Conservation (phyloP, 2,888 invertebrate genomes). For the Neoitamus cyanurus region DNA sequence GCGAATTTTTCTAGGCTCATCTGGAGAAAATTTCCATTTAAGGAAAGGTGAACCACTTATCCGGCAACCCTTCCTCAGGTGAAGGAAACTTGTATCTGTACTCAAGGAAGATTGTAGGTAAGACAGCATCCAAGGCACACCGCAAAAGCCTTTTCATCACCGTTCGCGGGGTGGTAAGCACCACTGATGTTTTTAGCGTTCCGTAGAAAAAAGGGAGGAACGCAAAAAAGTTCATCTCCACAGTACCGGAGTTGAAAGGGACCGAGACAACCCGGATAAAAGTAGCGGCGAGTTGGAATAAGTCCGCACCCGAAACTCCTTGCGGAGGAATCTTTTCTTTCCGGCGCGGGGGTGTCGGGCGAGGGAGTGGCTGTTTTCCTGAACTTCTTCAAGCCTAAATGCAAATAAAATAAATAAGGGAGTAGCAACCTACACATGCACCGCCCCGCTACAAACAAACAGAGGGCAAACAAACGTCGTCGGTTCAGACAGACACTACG, state of each 20-base stretch:
- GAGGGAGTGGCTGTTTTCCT: conserved; percentile 15
- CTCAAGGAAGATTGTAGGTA: background rate
- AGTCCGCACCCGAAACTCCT: conserved; percentile 5
- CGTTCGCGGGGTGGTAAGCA: conserved; percentile 4
- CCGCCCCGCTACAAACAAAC: background rate
- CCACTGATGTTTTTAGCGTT: conserved; percentile 15
- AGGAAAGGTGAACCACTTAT: background rate
- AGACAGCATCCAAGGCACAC: conserved; percentile 5
- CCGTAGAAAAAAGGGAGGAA: background rate
- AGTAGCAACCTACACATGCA: conserved; percentile 6
- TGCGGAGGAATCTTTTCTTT: background rate
- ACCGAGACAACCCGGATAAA: background rate
- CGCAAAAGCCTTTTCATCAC: conserved; percentile 40
- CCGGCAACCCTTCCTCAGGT: conserved; percentile 32
- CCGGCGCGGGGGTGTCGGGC: background rate
- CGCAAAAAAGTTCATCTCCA: conserved; percentile 30
- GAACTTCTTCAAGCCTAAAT: conserved; percentile 28
- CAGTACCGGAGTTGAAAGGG: conserved; percentile 8
- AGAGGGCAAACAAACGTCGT: conserved; percentile 6
- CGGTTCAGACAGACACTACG: background rate
- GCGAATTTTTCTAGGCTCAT: conserved; percentile 37
- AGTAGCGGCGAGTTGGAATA: conserved; percentile 17
- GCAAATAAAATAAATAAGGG: conserved; percentile 38
- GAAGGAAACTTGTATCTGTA: background rate
- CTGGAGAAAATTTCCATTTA: conserved; percentile 1